Evolutionary conservation across 1,140 invertebrate species (phyloP).

Genomic region (Ceratoteleas bidentatus): DNA sequence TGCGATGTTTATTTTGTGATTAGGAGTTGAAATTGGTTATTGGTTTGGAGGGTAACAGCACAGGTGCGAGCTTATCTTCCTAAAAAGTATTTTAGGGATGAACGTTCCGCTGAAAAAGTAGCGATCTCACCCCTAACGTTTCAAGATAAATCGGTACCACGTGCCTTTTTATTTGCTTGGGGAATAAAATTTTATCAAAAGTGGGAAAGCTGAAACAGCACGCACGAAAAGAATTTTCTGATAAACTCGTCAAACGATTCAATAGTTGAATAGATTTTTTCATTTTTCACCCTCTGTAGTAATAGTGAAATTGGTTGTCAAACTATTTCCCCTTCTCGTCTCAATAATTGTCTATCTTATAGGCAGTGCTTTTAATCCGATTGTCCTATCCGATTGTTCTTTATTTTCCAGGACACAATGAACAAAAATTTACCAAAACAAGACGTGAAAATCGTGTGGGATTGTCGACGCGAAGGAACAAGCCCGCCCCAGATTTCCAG

Average conservation of each 20-base stretch:
- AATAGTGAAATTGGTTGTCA: no score
- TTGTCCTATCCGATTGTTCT: no score
- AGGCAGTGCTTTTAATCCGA: no score
- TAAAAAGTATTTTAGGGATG: no score
- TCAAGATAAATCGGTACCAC: conserved; percentile 10
- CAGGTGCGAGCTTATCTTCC: no score
- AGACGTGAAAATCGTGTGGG: conserved; percentile 78
- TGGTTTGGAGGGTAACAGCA: no score
- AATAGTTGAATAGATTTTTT: no score
- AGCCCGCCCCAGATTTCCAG: conserved; percentile 66
- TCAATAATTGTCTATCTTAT: background rate
- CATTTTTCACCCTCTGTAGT: conserved; percentile 1
- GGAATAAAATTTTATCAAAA: conserved; percentile 16
- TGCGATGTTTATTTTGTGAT: no score
- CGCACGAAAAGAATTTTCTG: background rate
- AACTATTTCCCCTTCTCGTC: no score
- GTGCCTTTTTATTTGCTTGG: conserved; percentile 25
- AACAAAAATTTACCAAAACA: conserved; percentile 77
- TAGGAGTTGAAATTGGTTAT: no score
- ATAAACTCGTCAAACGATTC: background rate
- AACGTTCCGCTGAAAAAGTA: no score
- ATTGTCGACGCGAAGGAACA: conserved; percentile 68
- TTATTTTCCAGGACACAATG: conserved; percentile 74
- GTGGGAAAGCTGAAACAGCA: conserved; percentile 5
- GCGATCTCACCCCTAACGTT: conserved; percentile 9